Evolutionary conservation across 1,140 invertebrate species (phyloP).

Genomic region (Pachyrhynchus sulphureomaculatus): DNA sequence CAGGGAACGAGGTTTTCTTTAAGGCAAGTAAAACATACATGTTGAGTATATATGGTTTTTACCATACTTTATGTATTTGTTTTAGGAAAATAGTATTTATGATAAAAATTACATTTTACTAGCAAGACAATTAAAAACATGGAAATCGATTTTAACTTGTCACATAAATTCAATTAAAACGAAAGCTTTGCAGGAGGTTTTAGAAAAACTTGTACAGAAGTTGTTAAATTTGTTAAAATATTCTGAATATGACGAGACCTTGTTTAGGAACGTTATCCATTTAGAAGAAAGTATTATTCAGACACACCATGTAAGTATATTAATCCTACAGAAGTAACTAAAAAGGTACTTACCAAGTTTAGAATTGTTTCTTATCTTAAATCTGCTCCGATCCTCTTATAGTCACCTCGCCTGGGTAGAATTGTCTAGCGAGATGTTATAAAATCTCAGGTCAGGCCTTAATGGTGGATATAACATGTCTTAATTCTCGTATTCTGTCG

Average conservation of each 20-base stretch:
- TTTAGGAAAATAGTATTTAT: constrained; percentile 25
- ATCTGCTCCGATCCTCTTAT: no score
- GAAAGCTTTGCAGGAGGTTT: constrained; percentile 30
- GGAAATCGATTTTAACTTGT: constrained; percentile 33
- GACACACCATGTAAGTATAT: constrained; percentile 34
- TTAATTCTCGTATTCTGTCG: no score
- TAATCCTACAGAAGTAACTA: not conserved
- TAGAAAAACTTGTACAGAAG: constrained; percentile 37
- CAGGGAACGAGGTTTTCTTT: no score
- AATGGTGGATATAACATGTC: no score
- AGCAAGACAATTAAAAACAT: constrained; percentile 34
- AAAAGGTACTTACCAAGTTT: no score
- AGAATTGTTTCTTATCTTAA: no score
- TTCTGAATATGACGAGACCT: constrained; percentile 2
- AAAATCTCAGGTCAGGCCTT: no score
- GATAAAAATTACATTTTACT: constrained; percentile 17
- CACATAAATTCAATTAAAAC: constrained; percentile 40
- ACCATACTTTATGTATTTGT: no score
- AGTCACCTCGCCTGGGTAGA: no score
- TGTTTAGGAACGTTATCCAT: constrained; percentile 33
- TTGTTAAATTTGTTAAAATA: constrained; percentile 17
- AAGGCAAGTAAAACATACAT: no score
- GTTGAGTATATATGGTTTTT: no score
- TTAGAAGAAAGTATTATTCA: constrained; percentile 35
- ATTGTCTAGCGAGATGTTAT: no score